Percentiles rank a stretch among this genome's conserved stretches.
phyloP scores from a whole-genome alignment of 2,888 invertebrate genomes.

The Rhamnusium bicolor region DNA sequence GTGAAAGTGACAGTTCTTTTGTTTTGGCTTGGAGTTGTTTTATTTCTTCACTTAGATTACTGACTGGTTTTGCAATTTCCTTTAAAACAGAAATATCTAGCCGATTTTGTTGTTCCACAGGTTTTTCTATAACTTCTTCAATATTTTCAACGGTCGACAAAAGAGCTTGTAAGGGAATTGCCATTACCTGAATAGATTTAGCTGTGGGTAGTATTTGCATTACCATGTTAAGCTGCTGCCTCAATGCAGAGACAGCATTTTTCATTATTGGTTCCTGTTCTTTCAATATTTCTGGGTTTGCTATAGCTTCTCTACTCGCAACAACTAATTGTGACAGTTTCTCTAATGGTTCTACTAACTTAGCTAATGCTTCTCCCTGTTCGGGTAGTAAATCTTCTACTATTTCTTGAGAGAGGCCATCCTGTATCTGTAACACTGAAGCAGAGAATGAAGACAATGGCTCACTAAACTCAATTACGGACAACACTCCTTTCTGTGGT shows the following conservation, averaged over 20 bases:
- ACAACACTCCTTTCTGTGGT: slow-evolving; percentile 43
- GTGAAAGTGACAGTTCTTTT: not conserved
- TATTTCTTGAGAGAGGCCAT: not conserved
- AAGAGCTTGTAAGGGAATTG: slow-evolving; percentile 23
- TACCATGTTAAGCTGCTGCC: slow-evolving; percentile 18
- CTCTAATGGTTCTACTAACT: slow-evolving; percentile 41
- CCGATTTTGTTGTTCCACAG: slow-evolving; percentile 31
- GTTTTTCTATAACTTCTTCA: slow-evolving; percentile 22
- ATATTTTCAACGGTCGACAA: slow-evolving; percentile 22
- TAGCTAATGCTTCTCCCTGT: slow-evolving; percentile 25
- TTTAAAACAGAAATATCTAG: slow-evolving; percentile 17
- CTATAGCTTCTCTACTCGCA: slow-evolving; percentile 40
- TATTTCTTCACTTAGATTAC: slow-evolving; percentile 23
- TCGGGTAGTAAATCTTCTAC: slow-evolving; percentile 19
- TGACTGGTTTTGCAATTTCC: slow-evolving; percentile 33
- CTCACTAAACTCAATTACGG: slow-evolving; percentile 39
- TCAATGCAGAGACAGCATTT: slow-evolving; percentile 24
- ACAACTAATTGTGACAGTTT: slow-evolving; percentile 36
- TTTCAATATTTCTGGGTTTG: slow-evolving; percentile 34
- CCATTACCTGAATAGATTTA: not conserved
- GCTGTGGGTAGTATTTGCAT: not conserved
- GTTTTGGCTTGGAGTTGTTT: slow-evolving; percentile 1
- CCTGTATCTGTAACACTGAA: slow-evolving; percentile 34
- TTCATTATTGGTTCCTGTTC: slow-evolving; percentile 26
- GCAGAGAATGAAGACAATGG: slow-evolving; percentile 35